Evolutionary conservation across 1,140 invertebrate species (phyloP).

Genomic region (Trypoxylus dichotomus): DNA sequence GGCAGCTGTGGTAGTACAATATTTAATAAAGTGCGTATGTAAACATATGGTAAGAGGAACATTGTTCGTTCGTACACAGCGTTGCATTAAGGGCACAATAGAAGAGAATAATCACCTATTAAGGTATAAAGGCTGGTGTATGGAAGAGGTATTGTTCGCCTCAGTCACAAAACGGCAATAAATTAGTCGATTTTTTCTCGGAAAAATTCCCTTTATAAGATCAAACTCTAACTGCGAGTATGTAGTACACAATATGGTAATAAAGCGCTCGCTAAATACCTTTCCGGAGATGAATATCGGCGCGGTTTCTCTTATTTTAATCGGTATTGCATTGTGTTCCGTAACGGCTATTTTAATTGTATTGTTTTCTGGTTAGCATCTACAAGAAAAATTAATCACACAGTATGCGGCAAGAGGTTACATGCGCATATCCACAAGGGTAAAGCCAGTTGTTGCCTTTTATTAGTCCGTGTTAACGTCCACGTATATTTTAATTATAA

Average conservation of each 20-base stretch:
- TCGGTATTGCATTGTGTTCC: conserved; percentile 31
- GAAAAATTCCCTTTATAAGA: conserved; percentile 33
- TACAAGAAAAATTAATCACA: conserved; percentile 24
- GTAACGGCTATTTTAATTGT: conserved; percentile 31
- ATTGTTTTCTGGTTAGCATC: conserved; percentile 30
- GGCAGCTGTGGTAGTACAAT: conserved; percentile 22
- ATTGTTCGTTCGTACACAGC: neutral
- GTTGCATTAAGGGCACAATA: conserved; percentile 12
- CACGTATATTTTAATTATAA: conserved; percentile 18
- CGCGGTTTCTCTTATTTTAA: conserved; percentile 26
- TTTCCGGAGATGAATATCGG: conserved; percentile 32
- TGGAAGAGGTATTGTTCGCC: conserved; percentile 28
- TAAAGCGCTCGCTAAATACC: conserved; percentile 30
- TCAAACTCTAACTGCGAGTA: conserved; percentile 30
- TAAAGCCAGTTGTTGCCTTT: conserved; percentile 1
- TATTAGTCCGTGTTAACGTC: neutral
- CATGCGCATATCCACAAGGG: neutral
- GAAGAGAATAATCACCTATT: conserved; percentile 32
- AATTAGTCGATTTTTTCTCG: conserved; percentile 33
- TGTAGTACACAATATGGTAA: conserved; percentile 35
- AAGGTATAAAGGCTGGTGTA: conserved; percentile 30
- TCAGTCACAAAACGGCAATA: conserved; percentile 26
- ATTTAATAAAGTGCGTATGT: conserved; percentile 30
- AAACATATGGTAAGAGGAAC: conserved; percentile 28
- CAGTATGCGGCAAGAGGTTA: conserved; percentile 11